Evolutionary conservation across 2,797 vertebrate species (phyloP).

Genomic region (Propithecus deckenii): DNA sequence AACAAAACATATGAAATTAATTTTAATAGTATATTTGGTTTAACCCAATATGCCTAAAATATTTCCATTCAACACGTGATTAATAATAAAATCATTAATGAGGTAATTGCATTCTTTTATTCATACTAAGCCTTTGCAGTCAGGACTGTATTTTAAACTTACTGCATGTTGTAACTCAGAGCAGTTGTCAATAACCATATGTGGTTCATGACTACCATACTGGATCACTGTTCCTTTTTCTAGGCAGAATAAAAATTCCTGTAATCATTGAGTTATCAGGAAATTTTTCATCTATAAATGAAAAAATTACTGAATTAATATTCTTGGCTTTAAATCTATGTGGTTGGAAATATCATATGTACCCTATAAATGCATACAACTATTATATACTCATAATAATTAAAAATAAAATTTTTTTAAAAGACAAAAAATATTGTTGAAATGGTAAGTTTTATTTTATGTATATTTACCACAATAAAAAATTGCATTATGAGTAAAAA

Average conservation of each 20-base stretch:
- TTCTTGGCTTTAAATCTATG: background rate
- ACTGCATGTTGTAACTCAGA: background rate
- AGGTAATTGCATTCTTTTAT: background rate
- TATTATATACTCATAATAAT: background rate
- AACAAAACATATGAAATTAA: background rate
- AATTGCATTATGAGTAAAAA: too few relatives aligned
- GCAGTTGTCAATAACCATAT: accelerated
- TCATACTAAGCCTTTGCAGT: background rate
- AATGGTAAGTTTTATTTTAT: background rate
- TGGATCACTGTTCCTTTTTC: background rate
- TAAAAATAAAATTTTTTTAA: background rate
- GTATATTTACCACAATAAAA: too few relatives aligned
- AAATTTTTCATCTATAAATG: background rate
- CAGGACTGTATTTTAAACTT: background rate
- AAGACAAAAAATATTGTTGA: background rate
- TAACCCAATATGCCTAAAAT: background rate
- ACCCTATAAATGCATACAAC: background rate
- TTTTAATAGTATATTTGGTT: background rate
- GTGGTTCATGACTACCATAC: accelerated
- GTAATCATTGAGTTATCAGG: background rate
- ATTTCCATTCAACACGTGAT: background rate
- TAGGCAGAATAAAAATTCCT: background rate
- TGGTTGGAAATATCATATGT: background rate
- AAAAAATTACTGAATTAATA: background rate
- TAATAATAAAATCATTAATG: background rate